Conservation (phyloP, 1,140 invertebrate genomes). For the Halotydeus destructor region DNA sequence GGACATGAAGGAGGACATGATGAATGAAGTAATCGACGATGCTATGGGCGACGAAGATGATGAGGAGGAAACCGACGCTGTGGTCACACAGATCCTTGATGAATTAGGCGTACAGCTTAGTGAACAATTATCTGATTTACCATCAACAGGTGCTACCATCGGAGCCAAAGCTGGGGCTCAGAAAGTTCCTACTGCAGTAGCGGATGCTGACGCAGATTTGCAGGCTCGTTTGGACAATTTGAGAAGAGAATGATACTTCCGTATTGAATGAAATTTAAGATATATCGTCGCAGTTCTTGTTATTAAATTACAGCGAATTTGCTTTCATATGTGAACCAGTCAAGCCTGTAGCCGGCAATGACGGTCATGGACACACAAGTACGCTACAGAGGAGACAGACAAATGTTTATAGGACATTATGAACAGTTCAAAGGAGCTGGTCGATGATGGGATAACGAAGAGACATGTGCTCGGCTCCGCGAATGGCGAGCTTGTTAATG, state of each 20-base stretch:
- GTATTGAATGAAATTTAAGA: too few species aligned
- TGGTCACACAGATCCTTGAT: slow-evolving; percentile 37
- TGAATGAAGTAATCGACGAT: slow-evolving; percentile 98
- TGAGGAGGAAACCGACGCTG: slow-evolving; percentile 60
- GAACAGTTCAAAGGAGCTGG: slow-evolving; percentile 48
- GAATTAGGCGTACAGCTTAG: slow-evolving; percentile 85
- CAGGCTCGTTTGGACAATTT: slow-evolving; percentile 84
- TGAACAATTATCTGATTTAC: slow-evolving; percentile 64
- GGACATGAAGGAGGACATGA: slow-evolving; percentile 99
- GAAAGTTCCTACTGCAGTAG: slow-evolving; percentile 33
- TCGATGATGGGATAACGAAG: slow-evolving; percentile 66
- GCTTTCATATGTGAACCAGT: too few species aligned
- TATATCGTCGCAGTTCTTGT: too few species aligned
- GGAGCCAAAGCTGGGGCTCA: slow-evolving; percentile 27
- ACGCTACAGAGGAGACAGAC: too few species aligned
- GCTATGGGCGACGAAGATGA: slow-evolving; percentile 96
- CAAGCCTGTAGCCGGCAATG: too few species aligned
- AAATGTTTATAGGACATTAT: too few species aligned
- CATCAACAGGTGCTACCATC: slow-evolving; percentile 49
- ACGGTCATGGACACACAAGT: too few species aligned
- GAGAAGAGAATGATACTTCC: slow-evolving; percentile 70
- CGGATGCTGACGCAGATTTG: slow-evolving; percentile 79
- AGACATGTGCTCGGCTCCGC: slow-evolving; percentile 84
- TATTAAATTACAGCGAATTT: too few species aligned
- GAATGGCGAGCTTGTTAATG: slow-evolving; percentile 67